phyloP scores from a whole-genome alignment of 2,113 vertebrate species.

The Elephantulus edwardii region DNA sequence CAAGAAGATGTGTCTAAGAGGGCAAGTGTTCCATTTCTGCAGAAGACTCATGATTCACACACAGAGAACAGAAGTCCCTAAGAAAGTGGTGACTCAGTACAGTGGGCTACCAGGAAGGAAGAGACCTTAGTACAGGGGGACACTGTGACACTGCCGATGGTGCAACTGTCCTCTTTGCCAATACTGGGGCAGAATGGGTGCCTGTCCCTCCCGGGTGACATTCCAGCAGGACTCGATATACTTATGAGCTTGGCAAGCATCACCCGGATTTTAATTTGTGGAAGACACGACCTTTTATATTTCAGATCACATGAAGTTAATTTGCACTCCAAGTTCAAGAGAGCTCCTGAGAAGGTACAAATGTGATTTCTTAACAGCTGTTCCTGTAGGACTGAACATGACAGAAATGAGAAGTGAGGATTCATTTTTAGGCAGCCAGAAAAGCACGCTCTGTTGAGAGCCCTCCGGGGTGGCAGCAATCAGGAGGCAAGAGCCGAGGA shows the following conservation, averaged over 20 bases:
- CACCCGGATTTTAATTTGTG: constrained; percentile 47
- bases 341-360: constrained; percentile 53
- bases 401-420: constrained; percentile 7
- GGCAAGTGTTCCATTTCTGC: not conserved
- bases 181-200: not conserved
- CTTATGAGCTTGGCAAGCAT: constrained; percentile 31
- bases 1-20: fast-evolving
- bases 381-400: constrained; percentile 17
- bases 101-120: fast-evolving
- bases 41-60: not conserved
- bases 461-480: not conserved
- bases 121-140: not conserved
- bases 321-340: constrained; percentile 75
- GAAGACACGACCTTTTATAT: constrained; percentile 65
- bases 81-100: not conserved
- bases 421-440: constrained; percentile 28
- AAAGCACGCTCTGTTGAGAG: not conserved
- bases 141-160: not conserved
- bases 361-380: constrained; percentile 66
- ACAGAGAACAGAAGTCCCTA: fast-evolving
- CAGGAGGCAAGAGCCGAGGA: not conserved
- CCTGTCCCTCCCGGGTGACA: not conserved
- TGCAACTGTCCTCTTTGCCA: not conserved
- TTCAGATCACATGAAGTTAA: constrained; percentile 72
- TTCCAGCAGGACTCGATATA: not conserved